phyloP scores from a whole-genome alignment of 1,140 invertebrate genomes.

The Leptinotarsa texana region DNA sequence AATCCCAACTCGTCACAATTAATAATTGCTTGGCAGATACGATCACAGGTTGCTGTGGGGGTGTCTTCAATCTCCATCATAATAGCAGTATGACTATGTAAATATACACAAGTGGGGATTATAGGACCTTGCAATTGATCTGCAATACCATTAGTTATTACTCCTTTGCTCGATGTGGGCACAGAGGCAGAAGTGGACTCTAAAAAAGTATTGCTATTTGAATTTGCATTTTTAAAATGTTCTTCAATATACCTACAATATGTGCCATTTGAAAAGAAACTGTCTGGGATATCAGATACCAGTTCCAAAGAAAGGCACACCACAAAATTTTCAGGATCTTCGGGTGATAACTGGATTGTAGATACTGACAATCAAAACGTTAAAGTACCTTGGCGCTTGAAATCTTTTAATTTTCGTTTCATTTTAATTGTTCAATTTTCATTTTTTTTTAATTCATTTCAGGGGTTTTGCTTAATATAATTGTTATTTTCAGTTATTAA shows the following conservation, averaged over 20 bases:
- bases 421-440: too few relatives aligned
- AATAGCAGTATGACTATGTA: constrained; percentile 68
- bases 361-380: too few relatives aligned
- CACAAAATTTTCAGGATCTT: too few relatives aligned
- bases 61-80: constrained; percentile 74
- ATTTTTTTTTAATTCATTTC: too few relatives aligned
- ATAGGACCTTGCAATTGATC: constrained; percentile 47
- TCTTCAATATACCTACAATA: too few relatives aligned
- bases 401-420: too few relatives aligned
- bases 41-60: constrained; percentile 61
- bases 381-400: too few relatives aligned
- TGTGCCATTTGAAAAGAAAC: background rate
- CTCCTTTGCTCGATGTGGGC: constrained; percentile 15
- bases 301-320: too few relatives aligned
- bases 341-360: too few relatives aligned
- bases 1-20: constrained; percentile 67
- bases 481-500: too few relatives aligned
- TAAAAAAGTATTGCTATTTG: background rate
- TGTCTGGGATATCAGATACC: background rate
- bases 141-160: constrained; percentile 12
- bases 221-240: background rate
- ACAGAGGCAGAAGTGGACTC: background rate
- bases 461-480: too few relatives aligned
- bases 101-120: constrained; percentile 65
- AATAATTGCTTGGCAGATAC: constrained; percentile 62